Conservation (phyloP, 2,888 invertebrate genomes). For the Stegana nigrithorax region DNA sequence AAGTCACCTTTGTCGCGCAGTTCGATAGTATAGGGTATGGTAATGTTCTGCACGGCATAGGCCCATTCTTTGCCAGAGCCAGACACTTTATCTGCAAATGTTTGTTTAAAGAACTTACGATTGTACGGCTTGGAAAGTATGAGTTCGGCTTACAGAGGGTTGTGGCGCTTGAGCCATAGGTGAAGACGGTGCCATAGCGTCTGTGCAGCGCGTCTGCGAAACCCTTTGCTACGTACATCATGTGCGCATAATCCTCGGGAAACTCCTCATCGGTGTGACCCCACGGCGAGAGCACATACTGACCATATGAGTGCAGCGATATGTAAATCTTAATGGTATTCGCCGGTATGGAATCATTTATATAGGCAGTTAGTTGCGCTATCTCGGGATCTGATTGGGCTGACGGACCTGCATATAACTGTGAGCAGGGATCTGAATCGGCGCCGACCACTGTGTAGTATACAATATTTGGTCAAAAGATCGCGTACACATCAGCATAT, state of each 20-base stretch:
- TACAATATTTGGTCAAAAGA: neutral
- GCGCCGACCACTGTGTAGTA: constrained; percentile 67
- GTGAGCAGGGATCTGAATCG: constrained; percentile 66
- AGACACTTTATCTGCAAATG: constrained; percentile 64
- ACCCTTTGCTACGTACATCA: constrained; percentile 71
- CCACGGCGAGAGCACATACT: constrained; percentile 73
- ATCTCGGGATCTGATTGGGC: constrained; percentile 74
- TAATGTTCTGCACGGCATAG: constrained; percentile 70
- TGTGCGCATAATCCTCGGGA: constrained; percentile 69
- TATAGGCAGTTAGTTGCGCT: constrained; percentile 68
- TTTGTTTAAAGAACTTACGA: neutral
- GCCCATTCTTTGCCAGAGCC: constrained; percentile 72
- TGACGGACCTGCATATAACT: constrained; percentile 70
- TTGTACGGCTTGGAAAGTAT: no score
- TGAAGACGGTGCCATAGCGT: constrained; percentile 70
- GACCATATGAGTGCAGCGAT: constrained; percentile 76
- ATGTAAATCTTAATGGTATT: constrained; percentile 71
- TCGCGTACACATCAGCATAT: neutral
- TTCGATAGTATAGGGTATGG: constrained; percentile 73
- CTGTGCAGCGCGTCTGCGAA: constrained; percentile 71
- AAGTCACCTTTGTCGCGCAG: constrained; percentile 76
- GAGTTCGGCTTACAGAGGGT: constrained; percentile 71
- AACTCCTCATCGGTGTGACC: constrained; percentile 70
- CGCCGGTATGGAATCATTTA: constrained; percentile 66
- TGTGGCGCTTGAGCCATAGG: constrained; percentile 72